These are phyloP conservation scores for Drosophila burlai DNA, from an alignment of 1,140 invertebrate genomes.

Conservation along the genomic window DNA sequence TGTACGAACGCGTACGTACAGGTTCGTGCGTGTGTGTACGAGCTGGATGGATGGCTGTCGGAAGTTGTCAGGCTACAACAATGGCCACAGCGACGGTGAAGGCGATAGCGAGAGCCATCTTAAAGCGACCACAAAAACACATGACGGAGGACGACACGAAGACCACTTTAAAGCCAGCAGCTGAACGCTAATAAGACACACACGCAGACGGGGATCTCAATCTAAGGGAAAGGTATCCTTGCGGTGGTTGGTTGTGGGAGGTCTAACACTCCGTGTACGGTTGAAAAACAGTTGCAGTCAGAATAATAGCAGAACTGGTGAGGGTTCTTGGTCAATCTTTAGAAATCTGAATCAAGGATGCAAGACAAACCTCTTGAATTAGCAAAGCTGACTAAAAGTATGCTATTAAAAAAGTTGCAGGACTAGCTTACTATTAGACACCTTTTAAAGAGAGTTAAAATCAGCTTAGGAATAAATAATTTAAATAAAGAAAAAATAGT, in stretches of 20 bases:
- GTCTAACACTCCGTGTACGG: too few relatives aligned
- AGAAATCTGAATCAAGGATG: not conserved
- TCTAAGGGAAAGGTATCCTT: not conserved
- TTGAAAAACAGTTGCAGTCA: constrained; percentile 1
- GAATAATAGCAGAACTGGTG: not conserved
- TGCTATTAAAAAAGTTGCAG: not conserved
- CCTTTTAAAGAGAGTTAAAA: not conserved
- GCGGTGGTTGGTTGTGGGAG: not conserved
- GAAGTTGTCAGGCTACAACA: constrained; percentile 68
- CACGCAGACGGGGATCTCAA: constrained; percentile 8
- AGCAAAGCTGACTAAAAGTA: not conserved
- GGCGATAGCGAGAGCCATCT: constrained; percentile 24
- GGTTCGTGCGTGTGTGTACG: not conserved
- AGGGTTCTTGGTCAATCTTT: not conserved
- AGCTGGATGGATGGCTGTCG: constrained; percentile 63
- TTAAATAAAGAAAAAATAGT: not conserved
- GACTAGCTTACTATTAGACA: not conserved
- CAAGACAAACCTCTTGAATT: not conserved
- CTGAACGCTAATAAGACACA: constrained; percentile 71
- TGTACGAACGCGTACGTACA: not conserved
- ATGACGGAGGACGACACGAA: not conserved
- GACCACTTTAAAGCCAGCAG: constrained; percentile 47
- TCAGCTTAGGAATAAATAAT: not conserved
- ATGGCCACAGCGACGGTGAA: constrained; percentile 2
- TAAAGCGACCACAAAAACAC: constrained; percentile 55